phyloP scores from a whole-genome alignment of 2,888 invertebrate genomes.

The Hypsopygia costalis region DNA sequence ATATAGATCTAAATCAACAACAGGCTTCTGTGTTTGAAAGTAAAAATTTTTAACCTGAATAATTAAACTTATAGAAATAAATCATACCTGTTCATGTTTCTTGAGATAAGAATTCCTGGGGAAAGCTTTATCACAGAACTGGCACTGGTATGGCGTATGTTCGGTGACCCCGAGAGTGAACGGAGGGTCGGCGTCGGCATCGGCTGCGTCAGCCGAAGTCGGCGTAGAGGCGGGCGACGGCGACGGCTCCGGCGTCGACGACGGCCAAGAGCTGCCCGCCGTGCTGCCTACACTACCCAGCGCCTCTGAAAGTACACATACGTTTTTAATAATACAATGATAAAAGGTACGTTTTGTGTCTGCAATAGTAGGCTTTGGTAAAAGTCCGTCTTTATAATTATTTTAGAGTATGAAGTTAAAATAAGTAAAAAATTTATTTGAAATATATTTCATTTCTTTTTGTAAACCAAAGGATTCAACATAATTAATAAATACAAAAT shows the following conservation, averaged over 20 bases:
- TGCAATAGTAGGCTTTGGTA: too few species aligned
- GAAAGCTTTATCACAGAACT: constrained; percentile 95
- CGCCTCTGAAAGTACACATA: constrained; percentile 69
- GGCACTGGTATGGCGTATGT: constrained; percentile 92
- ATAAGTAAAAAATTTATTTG: too few species aligned
- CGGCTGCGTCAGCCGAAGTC: constrained; percentile 83
- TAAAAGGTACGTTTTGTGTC: too few species aligned
- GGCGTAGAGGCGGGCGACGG: constrained; percentile 83
- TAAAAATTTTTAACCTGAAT: too few species aligned
- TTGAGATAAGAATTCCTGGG: constrained; percentile 92
- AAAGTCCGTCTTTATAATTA: too few species aligned
- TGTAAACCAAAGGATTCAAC: too few species aligned
- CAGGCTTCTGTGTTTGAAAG: too few species aligned
- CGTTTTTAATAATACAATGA: not conserved
- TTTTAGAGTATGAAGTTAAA: too few species aligned
- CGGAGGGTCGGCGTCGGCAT: constrained; percentile 82
- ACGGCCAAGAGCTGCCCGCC: constrained; percentile 85
- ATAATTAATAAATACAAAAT: too few species aligned
- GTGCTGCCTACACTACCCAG: constrained; percentile 84
- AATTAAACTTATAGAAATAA: too few species aligned
- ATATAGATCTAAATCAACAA: too few species aligned
- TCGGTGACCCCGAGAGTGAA: constrained; percentile 85
- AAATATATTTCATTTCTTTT: too few species aligned
- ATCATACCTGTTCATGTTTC: constrained; percentile 92
- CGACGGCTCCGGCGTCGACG: constrained; percentile 82